A percentile compares a stretch with the other conserved stretches of the same genome.
Evolutionary conservation across 2,888 invertebrate genomes (phyloP).

Genomic region (Drosophila hamatofila): DNA sequence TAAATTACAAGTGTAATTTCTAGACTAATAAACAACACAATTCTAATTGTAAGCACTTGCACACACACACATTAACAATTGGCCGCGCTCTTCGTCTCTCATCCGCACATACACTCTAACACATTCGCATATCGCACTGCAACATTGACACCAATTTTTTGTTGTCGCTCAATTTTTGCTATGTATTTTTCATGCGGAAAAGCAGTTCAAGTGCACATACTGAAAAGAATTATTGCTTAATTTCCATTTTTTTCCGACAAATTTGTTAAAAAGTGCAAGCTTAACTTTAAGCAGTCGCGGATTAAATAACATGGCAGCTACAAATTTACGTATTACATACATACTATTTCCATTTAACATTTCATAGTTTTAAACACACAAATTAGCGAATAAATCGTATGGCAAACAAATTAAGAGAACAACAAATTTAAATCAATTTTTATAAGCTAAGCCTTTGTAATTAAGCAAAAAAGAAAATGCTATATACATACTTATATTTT

Average conservation of each 20-base stretch:
- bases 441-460: slow-evolving; percentile 65
- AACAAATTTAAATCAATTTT: slow-evolving; percentile 63
- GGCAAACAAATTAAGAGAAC: slow-evolving; percentile 41
- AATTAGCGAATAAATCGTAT: slow-evolving; percentile 57
- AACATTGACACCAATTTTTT: slow-evolving; percentile 71
- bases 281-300: slow-evolving; percentile 31
- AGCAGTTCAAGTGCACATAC: slow-evolving; percentile 64
- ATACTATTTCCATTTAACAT: slow-evolving; percentile 44
- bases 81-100: slow-evolving; percentile 13
- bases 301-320: slow-evolving; percentile 39
- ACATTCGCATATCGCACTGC: slow-evolving; percentile 30
- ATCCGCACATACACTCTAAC: not conserved
- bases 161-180: slow-evolving; percentile 47
- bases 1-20: slow-evolving; percentile 59
- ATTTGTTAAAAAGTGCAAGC: slow-evolving; percentile 44
- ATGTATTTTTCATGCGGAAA: slow-evolving; percentile 44
- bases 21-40: slow-evolving; percentile 65
- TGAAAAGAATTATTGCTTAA: slow-evolving; percentile 50
- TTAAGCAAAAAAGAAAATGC: slow-evolving; percentile 45
- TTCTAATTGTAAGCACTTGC: slow-evolving; percentile 63
- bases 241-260: slow-evolving; percentile 42
- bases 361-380: slow-evolving; percentile 35
- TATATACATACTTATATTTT: slow-evolving; percentile 42
- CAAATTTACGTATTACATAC: slow-evolving; percentile 25
- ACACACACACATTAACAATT: slow-evolving; percentile 16